Percentiles rank a stretch among this genome's conserved stretches.
phyloP scores from a whole-genome alignment of 2,888 invertebrate genomes.

The Alviniconcha strummeri region DNA sequence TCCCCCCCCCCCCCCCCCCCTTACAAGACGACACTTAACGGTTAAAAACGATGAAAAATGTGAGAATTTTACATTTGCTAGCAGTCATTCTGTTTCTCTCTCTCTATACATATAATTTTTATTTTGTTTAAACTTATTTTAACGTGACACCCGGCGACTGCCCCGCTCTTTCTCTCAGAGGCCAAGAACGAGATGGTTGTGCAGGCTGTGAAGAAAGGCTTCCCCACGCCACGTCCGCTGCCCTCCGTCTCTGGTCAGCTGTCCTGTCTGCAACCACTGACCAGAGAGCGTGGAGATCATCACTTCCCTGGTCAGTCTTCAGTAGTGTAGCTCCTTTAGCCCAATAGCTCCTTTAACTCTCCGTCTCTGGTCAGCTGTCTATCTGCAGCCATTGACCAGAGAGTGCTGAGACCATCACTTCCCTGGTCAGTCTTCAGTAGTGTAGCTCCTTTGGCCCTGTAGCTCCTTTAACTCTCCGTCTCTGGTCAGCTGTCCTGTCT shows the following conservation, averaged over 20 bases:
- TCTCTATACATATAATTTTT: no score
- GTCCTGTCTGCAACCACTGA: slow-evolving; percentile 39
- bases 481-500: slow-evolving; percentile 41
- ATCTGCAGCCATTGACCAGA: slow-evolving; percentile 35
- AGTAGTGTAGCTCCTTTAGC: no score
- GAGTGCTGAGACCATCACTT: neutral
- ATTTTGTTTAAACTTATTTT: no score
- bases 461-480: no score
- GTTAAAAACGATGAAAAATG: no score
- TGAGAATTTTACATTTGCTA: no score
- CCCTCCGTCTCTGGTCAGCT: slow-evolving; percentile 43
- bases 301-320: neutral
- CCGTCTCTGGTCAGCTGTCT: slow-evolving; percentile 40
- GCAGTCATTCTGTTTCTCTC: no score
- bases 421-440: slow-evolving; percentile 13
- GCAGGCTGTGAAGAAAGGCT: slow-evolving; percentile 41
- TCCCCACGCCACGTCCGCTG: slow-evolving; percentile 49
- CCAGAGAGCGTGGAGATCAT: neutral
- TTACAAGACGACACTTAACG: no score
- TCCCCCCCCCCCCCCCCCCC: no score
- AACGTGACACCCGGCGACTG: no score
- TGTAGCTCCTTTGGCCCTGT: no score
- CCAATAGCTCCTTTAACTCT: no score
- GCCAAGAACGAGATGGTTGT: slow-evolving; percentile 51
- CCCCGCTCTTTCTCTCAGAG: slow-evolving; percentile 39